A percentile compares a stretch with the other conserved stretches of the same genome.
Conservation (phyloP, 2,113 vertebrate genomes). For the Clarias batrachus region DNA sequence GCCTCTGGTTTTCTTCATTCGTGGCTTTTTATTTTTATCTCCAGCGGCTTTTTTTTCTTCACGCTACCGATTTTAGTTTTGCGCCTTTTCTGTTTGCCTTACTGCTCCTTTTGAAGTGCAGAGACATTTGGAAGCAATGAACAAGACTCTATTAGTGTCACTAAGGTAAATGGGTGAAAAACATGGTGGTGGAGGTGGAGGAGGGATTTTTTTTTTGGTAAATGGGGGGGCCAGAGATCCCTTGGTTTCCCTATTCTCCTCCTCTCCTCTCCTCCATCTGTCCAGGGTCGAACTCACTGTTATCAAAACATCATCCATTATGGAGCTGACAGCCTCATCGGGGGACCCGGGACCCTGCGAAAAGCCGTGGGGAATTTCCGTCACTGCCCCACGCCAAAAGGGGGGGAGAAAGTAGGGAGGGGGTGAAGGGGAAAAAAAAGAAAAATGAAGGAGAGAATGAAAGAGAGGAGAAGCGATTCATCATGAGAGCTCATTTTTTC, state of each 20-base stretch:
- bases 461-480: slow-evolving; percentile 52
- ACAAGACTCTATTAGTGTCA: slow-evolving; percentile 70
- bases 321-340: slow-evolving; percentile 73
- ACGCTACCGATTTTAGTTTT: slow-evolving; percentile 29
- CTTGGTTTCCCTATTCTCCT: slow-evolving; percentile 34
- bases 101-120: slow-evolving; percentile 39
- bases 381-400: slow-evolving; percentile 64
- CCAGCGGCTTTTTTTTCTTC: not conserved
- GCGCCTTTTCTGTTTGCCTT: slow-evolving; percentile 7
- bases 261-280: slow-evolving; percentile 31
- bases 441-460: slow-evolving; percentile 53
- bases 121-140: slow-evolving; percentile 73
- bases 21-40: slow-evolving; percentile 18
- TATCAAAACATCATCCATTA: slow-evolving; percentile 91
- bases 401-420: slow-evolving; percentile 2
- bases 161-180: slow-evolving; percentile 58
- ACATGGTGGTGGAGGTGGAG: slow-evolving; percentile 53
- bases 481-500: slow-evolving; percentile 34
- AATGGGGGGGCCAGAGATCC: slow-evolving; percentile 54
- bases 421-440: slow-evolving; percentile 1
- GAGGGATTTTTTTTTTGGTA: not conserved
- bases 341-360: slow-evolving; percentile 53
- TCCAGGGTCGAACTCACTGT: slow-evolving; percentile 71
- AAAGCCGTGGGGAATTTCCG: slow-evolving; percentile 69
- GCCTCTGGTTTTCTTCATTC: not conserved